Evolutionary conservation across 1,140 invertebrate species (phyloP).

Genomic region (Drosophila ananassae): DNA sequence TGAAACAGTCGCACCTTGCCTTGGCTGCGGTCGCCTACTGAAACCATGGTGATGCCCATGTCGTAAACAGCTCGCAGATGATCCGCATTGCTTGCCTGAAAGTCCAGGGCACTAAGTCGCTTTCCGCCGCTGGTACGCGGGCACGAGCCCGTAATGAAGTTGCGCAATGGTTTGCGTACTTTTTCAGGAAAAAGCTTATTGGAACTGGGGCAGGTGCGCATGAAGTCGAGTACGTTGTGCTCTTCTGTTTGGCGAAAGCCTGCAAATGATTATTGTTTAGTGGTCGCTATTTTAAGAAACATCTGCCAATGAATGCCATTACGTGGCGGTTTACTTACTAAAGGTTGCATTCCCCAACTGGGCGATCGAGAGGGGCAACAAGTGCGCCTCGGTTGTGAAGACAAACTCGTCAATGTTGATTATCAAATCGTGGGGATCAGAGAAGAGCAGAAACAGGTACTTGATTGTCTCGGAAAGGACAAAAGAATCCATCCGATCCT

Average conservation of each 20-base stretch:
- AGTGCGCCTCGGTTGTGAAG: slow-evolving; percentile 98
- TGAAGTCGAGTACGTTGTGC: slow-evolving; percentile 87
- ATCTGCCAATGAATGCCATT: background rate
- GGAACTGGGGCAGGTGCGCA: slow-evolving; percentile 94
- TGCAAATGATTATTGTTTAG: slow-evolving; percentile 12
- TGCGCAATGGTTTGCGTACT: slow-evolving; percentile 90
- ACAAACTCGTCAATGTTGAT: slow-evolving; percentile 98
- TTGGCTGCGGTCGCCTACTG: slow-evolving; percentile 88
- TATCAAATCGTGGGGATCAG: slow-evolving; percentile 93
- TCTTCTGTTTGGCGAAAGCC: slow-evolving; percentile 85
- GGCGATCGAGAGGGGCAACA: slow-evolving; percentile 94
- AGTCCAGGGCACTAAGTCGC: slow-evolving; percentile 89
- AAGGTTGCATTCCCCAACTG: slow-evolving; percentile 81
- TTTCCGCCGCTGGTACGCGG: slow-evolving; percentile 87
- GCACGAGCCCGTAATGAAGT: slow-evolving; percentile 93
- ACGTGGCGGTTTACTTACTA: slow-evolving; percentile 58
- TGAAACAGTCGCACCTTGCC: slow-evolving; percentile 96
- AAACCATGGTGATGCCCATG: slow-evolving; percentile 97
- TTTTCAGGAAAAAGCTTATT: slow-evolving; percentile 92
- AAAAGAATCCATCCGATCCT: slow-evolving; percentile 99
- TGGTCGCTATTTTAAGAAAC: background rate
- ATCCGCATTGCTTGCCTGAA: slow-evolving; percentile 93
- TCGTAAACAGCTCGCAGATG: slow-evolving; percentile 94
- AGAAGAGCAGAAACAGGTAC: slow-evolving; percentile 97
- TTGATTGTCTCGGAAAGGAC: slow-evolving; percentile 99